Percentiles rank a stretch among this genome's conserved stretches.
phyloP scores from a whole-genome alignment of 2,888 invertebrate genomes.

The Protophormia terraenovae region DNA sequence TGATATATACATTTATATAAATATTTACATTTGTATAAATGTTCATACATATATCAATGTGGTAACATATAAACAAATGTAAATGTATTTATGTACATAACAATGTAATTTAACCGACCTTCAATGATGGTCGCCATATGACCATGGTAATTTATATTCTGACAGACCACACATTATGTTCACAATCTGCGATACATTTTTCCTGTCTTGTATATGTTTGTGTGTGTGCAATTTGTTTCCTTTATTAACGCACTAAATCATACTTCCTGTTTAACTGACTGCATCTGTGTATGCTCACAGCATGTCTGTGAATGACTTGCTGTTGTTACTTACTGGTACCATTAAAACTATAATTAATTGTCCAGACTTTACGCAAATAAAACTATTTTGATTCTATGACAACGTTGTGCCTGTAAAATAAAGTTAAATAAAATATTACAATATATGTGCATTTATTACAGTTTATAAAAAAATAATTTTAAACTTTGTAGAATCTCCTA shows the following conservation, averaged over 20 bases:
- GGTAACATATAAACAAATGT: slow-evolving; percentile 72
- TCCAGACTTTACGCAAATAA: slow-evolving; percentile 66
- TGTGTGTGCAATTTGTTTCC: slow-evolving; percentile 27
- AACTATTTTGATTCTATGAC: slow-evolving; percentile 31
- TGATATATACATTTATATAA: no score
- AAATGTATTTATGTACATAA: slow-evolving; percentile 68
- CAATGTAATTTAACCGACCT: slow-evolving; percentile 67
- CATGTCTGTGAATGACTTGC: slow-evolving; percentile 55
- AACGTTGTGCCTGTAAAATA: slow-evolving; percentile 1
- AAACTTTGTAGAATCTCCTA: background rate
- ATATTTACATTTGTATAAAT: background rate
- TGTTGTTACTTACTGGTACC: slow-evolving; percentile 52
- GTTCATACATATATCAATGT: slow-evolving; percentile 25
- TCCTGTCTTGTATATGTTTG: slow-evolving; percentile 20
- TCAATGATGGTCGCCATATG: slow-evolving; percentile 66
- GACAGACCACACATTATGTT: slow-evolving; percentile 26
- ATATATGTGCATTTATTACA: background rate
- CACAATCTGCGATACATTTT: background rate
- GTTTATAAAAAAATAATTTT: no score
- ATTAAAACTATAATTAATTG: slow-evolving; percentile 77
- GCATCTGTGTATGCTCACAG: slow-evolving; percentile 3
- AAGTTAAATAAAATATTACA: background rate
- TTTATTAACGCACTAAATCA: slow-evolving; percentile 28
- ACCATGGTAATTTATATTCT: slow-evolving; percentile 69
- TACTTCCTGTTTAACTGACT: slow-evolving; percentile 42